Conservation (phyloP, 2,113 vertebrate species). For the Trogon surrucura region DNA sequence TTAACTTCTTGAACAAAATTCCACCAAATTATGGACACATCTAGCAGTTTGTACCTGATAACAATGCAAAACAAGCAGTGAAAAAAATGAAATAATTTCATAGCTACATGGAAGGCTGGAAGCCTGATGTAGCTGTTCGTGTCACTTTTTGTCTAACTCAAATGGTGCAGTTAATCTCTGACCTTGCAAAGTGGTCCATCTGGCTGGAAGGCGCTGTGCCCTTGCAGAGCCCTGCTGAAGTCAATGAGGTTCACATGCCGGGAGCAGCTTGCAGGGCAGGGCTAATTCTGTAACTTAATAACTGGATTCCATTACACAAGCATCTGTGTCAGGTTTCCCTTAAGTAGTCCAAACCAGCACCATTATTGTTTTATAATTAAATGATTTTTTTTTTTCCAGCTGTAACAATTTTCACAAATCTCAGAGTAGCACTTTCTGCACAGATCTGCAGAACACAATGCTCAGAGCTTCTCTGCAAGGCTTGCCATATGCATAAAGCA, state of each 20-base stretch:
- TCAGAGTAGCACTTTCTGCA: neutral
- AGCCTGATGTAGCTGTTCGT: neutral
- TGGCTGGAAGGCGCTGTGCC: neutral
- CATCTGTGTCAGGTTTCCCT: slow-evolving; percentile 20
- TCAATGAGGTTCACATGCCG: neutral
- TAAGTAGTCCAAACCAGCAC: neutral
- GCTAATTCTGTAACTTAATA: slow-evolving; percentile 22
- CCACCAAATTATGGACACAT: neutral
- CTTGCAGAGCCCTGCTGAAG: neutral
- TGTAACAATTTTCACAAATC: neutral
- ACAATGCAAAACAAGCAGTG: neutral
- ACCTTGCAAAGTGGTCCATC: neutral
- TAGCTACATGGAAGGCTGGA: neutral
- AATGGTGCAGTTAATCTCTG: neutral
- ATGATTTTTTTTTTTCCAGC: neutral
- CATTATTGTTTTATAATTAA: slow-evolving; percentile 12
- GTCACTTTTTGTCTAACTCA: neutral
- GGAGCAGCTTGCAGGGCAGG: slow-evolving; percentile 8
- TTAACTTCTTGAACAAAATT: neutral
- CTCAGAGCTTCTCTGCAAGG: neutral
- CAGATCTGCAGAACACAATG: neutral
- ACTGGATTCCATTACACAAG: neutral
- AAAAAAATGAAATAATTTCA: neutral
- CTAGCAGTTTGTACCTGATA: neutral
- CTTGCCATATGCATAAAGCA: slow-evolving; percentile 37